Evolutionary conservation across 2,797 vertebrate species (phyloP), one percentile per base, ranked within the genome.

Genomic region (Onychomys leucogaster): DNA sequence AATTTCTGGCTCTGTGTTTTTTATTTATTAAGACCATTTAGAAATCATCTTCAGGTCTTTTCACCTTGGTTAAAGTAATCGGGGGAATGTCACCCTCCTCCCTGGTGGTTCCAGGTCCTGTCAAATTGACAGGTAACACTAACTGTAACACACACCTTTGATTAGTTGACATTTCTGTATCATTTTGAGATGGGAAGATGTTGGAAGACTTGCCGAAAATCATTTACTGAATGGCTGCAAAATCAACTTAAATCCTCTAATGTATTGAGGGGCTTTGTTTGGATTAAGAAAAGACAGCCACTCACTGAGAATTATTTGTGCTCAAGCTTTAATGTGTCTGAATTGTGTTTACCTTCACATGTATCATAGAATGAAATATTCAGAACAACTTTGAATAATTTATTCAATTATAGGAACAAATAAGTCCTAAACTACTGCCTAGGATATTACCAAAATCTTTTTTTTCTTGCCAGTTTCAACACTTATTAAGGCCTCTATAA

Each of bases 321-420:
- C 91, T 46, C 49, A 89, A 89, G 92, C 82, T 29, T 69, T 49
- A 69, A 37, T 52, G 43, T 84, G n/a, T 90, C 32, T 94, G 73
- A 96, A 76, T 94, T 96, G 37, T 94, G 41, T 95, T 97, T 94
- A 71, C 57, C 93, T 27, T 91, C 32, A 65, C 37, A 34, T 13
- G 14, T 61, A 63, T 71, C 52, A 63, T 27, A 2, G 71, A 92
- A 76, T 89, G 52, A 97, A 91, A 88, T 95, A 86, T 84, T 95
- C 34, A 93, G 88, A 89, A 65, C 95, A 95, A 94, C 17, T 83
- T 5, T 75, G 61, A 97, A 67, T 52, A 94, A 71, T 89, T 95
- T 94, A 77, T 75, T 11, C 0, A 87, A 78, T 90, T 96, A 88
- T 19, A 93, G 52, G 76, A 95, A 90, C 73, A 95, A 80, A 61